phyloP scores from a whole-genome alignment of 37 sponge, comb jelly and placozoan genomes.

The Agelas oroides region DNA sequence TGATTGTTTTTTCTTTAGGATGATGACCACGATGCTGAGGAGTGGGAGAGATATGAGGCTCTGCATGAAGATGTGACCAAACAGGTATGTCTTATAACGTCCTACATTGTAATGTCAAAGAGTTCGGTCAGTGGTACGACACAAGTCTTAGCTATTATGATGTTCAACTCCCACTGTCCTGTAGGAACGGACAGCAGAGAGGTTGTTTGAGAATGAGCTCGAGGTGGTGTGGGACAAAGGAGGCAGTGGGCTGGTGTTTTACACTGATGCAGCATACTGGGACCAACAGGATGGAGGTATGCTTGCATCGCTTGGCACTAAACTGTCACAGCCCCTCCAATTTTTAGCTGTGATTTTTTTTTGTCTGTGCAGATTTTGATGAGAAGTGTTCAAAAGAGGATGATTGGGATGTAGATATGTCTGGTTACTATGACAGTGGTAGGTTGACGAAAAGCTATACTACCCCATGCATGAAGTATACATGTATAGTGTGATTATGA shows the following conservation, averaged over 20 bases:
- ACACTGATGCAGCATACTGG: conserved; percentile 95
- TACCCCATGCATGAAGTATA: no score
- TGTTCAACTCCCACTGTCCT: neutral
- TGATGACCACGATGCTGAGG: conserved; percentile 93
- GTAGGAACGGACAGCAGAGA: conserved; percentile 82
- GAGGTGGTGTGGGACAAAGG: conserved; percentile 97
- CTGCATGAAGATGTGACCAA: conserved; percentile 87
- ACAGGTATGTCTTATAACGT: conserved; percentile 80
- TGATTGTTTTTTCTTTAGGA: conserved; percentile 29
- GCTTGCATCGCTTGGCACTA: no score
- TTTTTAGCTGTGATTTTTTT: no score
- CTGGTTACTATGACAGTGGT: conserved; percentile 80
- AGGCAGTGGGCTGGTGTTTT: conserved; percentile 93
- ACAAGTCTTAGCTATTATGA: neutral
- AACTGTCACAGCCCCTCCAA: neutral
- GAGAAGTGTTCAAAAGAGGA: conserved; percentile 84
- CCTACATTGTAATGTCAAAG: no score
- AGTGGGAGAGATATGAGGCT: conserved; percentile 95
- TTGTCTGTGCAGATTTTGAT: conserved; percentile 61
- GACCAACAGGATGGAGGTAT: conserved; percentile 85
- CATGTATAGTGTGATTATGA: no score
- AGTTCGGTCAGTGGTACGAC: neutral
- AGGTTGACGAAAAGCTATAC: neutral
- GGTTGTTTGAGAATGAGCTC: conserved; percentile 90
- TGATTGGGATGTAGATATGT: conserved; percentile 92